These are phyloP conservation scores for Kryphioiulus occultus DNA, from an alignment of 2,888 invertebrate genomes.

Conservation along the genomic window DNA sequence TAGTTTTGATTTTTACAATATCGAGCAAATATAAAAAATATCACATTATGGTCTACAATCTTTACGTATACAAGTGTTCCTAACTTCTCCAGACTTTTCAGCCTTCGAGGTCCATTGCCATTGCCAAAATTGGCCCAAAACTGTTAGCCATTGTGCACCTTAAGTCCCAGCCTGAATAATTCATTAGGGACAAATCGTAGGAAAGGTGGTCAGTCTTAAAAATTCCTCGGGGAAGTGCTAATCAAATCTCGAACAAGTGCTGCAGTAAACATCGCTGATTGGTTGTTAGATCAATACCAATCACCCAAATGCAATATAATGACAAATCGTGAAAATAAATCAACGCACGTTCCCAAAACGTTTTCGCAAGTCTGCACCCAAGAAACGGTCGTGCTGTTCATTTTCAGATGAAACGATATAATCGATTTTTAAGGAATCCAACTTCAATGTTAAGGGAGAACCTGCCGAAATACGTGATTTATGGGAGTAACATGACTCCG, in stretches of 20 bases:
- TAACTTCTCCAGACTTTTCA: background rate
- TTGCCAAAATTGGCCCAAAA: background rate
- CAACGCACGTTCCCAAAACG: background rate
- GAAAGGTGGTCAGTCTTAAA: background rate
- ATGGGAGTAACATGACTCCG: no score
- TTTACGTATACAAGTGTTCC: background rate
- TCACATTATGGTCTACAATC: no score
- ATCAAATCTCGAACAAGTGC: constrained; percentile 5
- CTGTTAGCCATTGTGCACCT: background rate
- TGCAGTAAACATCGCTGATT: background rate
- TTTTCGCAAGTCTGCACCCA: background rate
- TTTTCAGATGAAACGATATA: background rate
- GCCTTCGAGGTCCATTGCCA: background rate
- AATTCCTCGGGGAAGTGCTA: background rate
- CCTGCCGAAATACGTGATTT: no score
- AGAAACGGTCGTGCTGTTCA: background rate
- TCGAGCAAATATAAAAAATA: no score
- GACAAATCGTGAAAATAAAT: constrained; percentile 5
- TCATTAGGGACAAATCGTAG: background rate
- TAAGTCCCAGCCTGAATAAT: background rate
- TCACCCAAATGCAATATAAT: constrained; percentile 5
- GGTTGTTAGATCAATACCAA: constrained; percentile 5
- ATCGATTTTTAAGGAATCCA: no score
- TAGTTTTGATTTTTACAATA: no score
- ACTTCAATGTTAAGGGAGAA: no score